Conservation (phyloP, 2,797 vertebrate genomes). For the Crypturellus tataupa region DNA sequence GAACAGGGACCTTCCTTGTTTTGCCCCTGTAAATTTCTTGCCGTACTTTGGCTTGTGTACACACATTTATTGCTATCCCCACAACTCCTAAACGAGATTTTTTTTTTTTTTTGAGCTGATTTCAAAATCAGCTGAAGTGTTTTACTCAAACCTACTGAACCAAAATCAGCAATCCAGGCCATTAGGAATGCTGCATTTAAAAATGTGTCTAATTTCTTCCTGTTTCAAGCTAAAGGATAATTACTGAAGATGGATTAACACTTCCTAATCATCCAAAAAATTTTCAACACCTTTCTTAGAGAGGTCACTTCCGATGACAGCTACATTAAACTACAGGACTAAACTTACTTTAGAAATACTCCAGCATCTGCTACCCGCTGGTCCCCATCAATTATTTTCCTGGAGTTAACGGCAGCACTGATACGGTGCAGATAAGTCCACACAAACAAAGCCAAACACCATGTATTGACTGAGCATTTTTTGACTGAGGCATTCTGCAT, state of each 20-base stretch:
- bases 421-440: background rate
- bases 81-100: background rate
- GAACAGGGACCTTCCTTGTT: background rate
- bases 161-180: background rate
- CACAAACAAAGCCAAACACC: background rate
- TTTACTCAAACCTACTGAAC: background rate
- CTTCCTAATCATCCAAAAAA: background rate
- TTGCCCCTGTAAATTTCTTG: background rate
- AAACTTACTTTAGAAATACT: background rate
- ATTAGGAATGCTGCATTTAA: fast-evolving
- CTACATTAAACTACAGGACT: background rate
- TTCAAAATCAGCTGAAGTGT: background rate
- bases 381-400: background rate
- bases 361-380: background rate
- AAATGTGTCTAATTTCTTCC: background rate
- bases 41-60: fast-evolving
- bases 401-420: background rate
- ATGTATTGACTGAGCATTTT: background rate
- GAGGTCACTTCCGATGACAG: background rate
- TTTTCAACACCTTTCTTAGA: background rate
- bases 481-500: background rate
- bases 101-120: background rate
- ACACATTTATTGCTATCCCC: background rate
- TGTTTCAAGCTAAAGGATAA: background rate
- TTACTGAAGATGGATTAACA: background rate